Evolutionary conservation across 2,888 invertebrate genomes (phyloP), one percentile per base, ranked within the genome.

Genomic region (Cheilosia urbana): DNA sequence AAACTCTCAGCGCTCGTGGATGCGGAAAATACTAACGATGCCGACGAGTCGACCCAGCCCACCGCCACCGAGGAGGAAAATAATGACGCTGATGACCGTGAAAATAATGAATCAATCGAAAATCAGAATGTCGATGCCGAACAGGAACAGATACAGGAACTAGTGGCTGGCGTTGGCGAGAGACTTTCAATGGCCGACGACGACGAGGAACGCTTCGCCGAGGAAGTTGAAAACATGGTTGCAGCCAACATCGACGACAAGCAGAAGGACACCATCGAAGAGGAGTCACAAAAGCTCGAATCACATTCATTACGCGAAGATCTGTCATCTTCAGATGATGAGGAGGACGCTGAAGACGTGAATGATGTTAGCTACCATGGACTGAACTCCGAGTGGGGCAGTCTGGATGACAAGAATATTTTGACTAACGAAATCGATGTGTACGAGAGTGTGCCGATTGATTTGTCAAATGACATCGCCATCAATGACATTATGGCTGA

Each of bases 391-490:
- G 91, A 91, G 83, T 91, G 91, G 91, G 89, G 85, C 24, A 63
- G 66, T 42, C 51, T 80, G 65, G 89, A 90, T 85, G 85, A 89
- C 7, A 82, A 81, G 78, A 91, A 91, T 79, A 89, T 89, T 87
- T 88, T 91, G 27, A 89, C 89, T 76, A 91, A 91, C 87, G 89
- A 90, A 73, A 91, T 92, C 85, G 91, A 92, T 87, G 88, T 84
- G 42, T 90, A 90, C 75, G 90, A 90, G 68, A 87, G 87, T 58
- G 87, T 89, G 49, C 92, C 92, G 45, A 87, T 91, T 42, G 92
- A 92, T 89, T 89, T 93, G 69, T 92, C 91, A 66, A 92, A 92
- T 88, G 93, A 93, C 80, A 92, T 93, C 87, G 91, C 90, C 11
- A 90, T 93, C 42, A 93, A 93, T 83, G 90, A 92, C 87, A 84